Evolutionary conservation across 2,113 vertebrate genomes (phyloP).

Genomic region (Calyptomena viridis): DNA sequence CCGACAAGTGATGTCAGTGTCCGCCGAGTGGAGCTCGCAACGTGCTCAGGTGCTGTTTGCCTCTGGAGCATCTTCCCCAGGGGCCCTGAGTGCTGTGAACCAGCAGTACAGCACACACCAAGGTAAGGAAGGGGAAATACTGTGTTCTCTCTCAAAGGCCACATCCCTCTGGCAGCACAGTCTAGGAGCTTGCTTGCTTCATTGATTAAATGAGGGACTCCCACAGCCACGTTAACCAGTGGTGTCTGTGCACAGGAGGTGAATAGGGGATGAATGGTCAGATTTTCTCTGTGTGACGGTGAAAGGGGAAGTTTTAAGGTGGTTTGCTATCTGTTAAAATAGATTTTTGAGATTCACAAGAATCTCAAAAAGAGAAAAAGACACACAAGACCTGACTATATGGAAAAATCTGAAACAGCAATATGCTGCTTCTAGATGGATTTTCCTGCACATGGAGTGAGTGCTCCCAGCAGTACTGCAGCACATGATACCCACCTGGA

Average conservation of each 20-base stretch:
- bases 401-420: not conserved
- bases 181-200: not conserved
- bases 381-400: not conserved
- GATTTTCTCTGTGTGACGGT: not conserved
- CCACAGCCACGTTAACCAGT: not conserved
- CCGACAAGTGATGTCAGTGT: not conserved
- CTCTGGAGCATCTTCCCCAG: not conserved
- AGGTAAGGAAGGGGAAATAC: not conserved
- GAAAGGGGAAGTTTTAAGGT: not conserved
- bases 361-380: not conserved
- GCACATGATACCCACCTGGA: not conserved
- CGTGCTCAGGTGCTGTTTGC: not conserved
- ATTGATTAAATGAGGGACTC: not conserved
- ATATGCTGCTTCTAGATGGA: not conserved
- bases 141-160: not conserved
- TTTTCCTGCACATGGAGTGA: not conserved
- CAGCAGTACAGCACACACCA: not conserved
- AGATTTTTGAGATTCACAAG: too few species aligned
- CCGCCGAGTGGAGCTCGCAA: rapidly evolving
- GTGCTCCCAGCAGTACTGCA: not conserved
- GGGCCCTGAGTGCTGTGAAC: not conserved
- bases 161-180: not conserved
- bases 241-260: not conserved
- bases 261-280: not conserved
- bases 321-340: not conserved